Evolutionary conservation across 2,888 invertebrate species (phyloP), one percentile per base, ranked within the genome.

Genomic region (Noctua pronuba): DNA sequence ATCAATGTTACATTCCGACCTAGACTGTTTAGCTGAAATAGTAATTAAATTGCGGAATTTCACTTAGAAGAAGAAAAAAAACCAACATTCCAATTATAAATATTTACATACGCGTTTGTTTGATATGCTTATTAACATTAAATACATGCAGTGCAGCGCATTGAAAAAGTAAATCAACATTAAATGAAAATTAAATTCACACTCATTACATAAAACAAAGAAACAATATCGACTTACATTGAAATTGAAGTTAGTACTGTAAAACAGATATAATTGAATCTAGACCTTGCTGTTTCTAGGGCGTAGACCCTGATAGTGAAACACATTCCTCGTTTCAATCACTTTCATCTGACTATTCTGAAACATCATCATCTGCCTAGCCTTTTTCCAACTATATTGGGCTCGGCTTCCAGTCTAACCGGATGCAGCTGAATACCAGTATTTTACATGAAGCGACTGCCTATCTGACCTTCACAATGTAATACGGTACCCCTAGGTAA

Each of bases 131-230:
- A 84, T 84, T 73, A 78, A 85, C 70, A 67, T 52, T 65, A 73
- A 79, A 67, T 44, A 72, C 41, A 18, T 64, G 38, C 13, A 41
- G 16, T 71, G 75, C 31, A 69, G 49, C 24, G 52, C 70, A 73
- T 13, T 73, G 31, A 38, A 79, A 79, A 85, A 85, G 24, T 72
- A 64, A 84, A 79, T 85, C 31, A 82, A 77, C 81, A 80, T 82
- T 80, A 73, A 80, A 80, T 21, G 58, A 72, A 80, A 77, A 77
- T 80, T 71, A 52, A 60, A 85, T 79, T 84, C 67, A 82, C 60
- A 68, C 60, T 74, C 65, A 82, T 75, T 75, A 58, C 38, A 58
- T 55, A 79, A 72, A 72, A 82, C 79, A 86, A 80, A 77, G 79
- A 75, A 83, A 83, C 80, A 80, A 77, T 79, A 74, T 24, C 58